Conservation (phyloP, 1,140 invertebrate genomes). For the Drosophila ananassae region DNA sequence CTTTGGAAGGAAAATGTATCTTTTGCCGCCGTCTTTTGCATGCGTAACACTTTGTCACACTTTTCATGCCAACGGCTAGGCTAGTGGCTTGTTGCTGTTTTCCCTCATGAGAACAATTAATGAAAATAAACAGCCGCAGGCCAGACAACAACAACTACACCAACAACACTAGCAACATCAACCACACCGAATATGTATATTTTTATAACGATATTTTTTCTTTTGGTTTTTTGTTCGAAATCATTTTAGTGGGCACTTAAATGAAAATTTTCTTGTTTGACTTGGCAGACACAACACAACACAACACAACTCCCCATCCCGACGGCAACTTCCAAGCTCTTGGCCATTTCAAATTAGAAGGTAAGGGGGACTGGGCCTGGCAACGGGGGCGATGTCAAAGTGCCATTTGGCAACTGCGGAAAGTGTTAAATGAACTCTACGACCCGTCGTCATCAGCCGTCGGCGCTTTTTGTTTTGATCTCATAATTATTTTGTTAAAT, state of each 20-base stretch:
- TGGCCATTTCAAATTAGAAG: slow-evolving; percentile 26
- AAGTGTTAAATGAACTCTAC: slow-evolving; percentile 63
- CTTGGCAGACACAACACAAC: slow-evolving; percentile 35
- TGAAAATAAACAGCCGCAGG: slow-evolving; percentile 81
- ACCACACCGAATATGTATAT: slow-evolving; percentile 48
- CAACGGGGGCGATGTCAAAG: slow-evolving; percentile 57
- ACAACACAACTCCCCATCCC: slow-evolving; percentile 32
- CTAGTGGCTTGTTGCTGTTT: slow-evolving; percentile 52
- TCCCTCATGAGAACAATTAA: slow-evolving; percentile 81
- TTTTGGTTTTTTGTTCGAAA: slow-evolving; percentile 45
- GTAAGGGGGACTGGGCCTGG: neutral
- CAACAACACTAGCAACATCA: slow-evolving; percentile 16
- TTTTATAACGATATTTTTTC: slow-evolving; percentile 63
- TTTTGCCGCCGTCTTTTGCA: slow-evolving; percentile 72
- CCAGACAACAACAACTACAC: slow-evolving; percentile 40
- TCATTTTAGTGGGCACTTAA: slow-evolving; percentile 79
- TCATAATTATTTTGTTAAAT: slow-evolving; percentile 79
- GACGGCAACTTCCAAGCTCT: slow-evolving; percentile 34
- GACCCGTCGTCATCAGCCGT: slow-evolving; percentile 27
- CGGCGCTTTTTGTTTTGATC: slow-evolving; percentile 71
- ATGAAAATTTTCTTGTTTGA: slow-evolving; percentile 54
- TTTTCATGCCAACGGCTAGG: slow-evolving; percentile 78
- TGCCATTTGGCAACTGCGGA: slow-evolving; percentile 44
- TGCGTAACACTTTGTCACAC: slow-evolving; percentile 82
- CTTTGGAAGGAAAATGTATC: slow-evolving; percentile 65